phyloP scores from a whole-genome alignment of 2,888 invertebrate species.

The Invenusta paracnida region DNA sequence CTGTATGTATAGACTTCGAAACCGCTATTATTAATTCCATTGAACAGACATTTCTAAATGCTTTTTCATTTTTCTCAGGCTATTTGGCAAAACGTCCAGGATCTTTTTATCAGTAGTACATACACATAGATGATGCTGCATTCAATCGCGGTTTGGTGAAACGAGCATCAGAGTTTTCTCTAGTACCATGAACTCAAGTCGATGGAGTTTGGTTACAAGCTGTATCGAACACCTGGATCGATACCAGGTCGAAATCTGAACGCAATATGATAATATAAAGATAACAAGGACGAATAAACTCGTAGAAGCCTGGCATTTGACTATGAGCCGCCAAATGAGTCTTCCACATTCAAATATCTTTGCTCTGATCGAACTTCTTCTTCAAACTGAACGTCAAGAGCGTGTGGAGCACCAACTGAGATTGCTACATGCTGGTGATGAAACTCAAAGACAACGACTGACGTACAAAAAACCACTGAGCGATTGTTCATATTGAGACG shows the following conservation, averaged over 20 bases:
- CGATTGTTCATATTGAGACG: too few species aligned
- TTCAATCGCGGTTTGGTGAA: not conserved
- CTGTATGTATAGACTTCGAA: not conserved
- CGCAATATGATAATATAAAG: not conserved
- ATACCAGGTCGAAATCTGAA: not conserved
- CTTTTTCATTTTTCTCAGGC: not conserved
- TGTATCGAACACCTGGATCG: not conserved
- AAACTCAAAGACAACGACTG: not conserved
- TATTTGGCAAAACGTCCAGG: not conserved
- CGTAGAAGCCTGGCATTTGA: slow-evolving; percentile 2
- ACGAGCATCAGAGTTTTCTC: not conserved
- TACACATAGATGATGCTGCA: not conserved
- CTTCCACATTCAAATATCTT: not conserved
- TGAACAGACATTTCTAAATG: not conserved
- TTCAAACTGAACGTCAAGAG: slow-evolving; percentile 1
- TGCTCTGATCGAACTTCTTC: slow-evolving; percentile 14
- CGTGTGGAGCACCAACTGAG: slow-evolving; percentile 15
- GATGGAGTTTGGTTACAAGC: not conserved
- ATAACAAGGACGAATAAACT: not conserved
- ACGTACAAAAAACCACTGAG: not conserved
- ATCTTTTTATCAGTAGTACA: not conserved
- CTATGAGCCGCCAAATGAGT: slow-evolving; percentile 1
- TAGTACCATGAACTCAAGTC: not conserved
- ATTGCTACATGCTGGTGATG: not conserved
- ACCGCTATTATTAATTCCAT: not conserved